Conservation (phyloP, 2,888 invertebrate species). For the Crocallis elinguaria region DNA sequence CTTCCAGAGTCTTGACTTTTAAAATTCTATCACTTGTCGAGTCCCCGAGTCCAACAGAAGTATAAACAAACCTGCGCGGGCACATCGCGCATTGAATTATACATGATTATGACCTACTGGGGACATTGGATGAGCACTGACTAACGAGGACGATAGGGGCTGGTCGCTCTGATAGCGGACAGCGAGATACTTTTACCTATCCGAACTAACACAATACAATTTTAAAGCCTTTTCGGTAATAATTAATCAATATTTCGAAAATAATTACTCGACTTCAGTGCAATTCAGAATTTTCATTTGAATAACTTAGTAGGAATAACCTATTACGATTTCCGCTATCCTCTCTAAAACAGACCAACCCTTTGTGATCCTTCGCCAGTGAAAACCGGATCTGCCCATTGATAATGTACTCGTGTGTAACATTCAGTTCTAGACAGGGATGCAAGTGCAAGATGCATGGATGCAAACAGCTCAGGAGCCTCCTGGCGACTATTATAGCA, state of each 20-base stretch:
- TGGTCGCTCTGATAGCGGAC: constrained; percentile 7
- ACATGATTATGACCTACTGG: constrained; percentile 44
- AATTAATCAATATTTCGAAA: too few relatives aligned
- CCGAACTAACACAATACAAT: too few relatives aligned
- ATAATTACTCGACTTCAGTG: too few relatives aligned
- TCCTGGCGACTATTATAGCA: too few relatives aligned
- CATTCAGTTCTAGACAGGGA: constrained; percentile 32
- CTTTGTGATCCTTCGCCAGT: constrained; percentile 34
- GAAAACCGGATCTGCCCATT: constrained; percentile 44
- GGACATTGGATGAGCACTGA: constrained; percentile 32
- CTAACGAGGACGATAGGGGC: constrained; percentile 8
- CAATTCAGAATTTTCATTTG: too few relatives aligned
- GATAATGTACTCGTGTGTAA: constrained; percentile 34
- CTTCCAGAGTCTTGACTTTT: not conserved
- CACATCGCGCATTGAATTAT: constrained; percentile 44
- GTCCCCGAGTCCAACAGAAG: not conserved
- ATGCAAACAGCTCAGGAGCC: too few relatives aligned
- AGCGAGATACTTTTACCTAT: constrained; percentile 12
- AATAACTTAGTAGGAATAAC: too few relatives aligned
- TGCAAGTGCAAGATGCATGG: too few relatives aligned
- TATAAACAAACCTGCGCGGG: constrained; percentile 11
- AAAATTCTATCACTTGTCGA: not conserved
- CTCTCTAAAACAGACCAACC: constrained; percentile 9
- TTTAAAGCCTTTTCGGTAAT: too few relatives aligned
- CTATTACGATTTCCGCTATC: not conserved